Evolutionary conservation across 2,113 vertebrate species (phyloP).

Genomic region (Colius striatus): DNA sequence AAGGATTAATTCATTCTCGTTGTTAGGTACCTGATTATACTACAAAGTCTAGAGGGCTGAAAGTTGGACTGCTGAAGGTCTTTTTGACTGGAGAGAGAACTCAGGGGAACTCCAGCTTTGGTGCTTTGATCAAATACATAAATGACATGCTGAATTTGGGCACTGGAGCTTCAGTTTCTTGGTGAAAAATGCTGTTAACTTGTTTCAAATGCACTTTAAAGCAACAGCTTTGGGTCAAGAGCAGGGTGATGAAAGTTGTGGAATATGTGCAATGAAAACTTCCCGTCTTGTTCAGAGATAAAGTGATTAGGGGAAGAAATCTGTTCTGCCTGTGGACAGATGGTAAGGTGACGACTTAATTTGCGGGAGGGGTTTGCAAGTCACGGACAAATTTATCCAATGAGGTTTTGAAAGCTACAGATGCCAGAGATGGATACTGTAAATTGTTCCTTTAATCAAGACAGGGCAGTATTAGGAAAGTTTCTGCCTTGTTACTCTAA

Average conservation of each 20-base stretch:
- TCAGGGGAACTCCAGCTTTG: background rate
- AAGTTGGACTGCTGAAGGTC: background rate
- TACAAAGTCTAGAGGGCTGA: background rate
- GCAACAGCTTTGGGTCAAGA: background rate
- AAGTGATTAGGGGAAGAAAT: background rate
- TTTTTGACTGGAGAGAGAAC: background rate
- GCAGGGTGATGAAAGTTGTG: background rate
- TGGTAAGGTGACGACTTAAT: background rate
- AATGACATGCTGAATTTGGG: accelerated
- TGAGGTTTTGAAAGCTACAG: background rate
- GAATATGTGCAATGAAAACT: background rate
- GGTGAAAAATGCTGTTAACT: background rate
- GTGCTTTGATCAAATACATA: background rate
- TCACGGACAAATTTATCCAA: background rate
- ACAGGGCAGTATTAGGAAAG: background rate
- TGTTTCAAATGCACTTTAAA: background rate
- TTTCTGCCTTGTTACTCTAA: background rate
- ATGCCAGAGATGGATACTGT: background rate
- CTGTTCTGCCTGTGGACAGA: background rate
- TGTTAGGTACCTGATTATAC: background rate
- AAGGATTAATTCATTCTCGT: background rate
- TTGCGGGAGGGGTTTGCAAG: background rate
- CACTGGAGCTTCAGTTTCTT: background rate
- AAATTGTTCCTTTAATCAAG: background rate
- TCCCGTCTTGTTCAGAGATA: background rate